Evolutionary conservation across 1,140 invertebrate species (phyloP).

Genomic region (Diprion similis): DNA sequence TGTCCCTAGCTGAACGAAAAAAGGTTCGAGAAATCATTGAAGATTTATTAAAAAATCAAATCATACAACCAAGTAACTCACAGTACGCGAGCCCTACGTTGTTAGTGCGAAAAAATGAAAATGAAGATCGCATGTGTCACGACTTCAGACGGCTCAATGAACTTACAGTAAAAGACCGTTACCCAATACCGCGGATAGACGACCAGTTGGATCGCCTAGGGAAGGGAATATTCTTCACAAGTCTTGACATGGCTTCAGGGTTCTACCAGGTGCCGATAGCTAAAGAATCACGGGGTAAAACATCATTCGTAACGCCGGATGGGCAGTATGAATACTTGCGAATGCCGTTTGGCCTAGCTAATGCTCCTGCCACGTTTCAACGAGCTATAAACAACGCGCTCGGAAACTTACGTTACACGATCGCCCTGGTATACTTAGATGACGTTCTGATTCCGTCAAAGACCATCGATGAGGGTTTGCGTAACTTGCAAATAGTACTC

Average conservation of each 20-base stretch:
- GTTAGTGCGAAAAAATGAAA: not conserved
- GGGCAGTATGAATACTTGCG: conserved; percentile 22
- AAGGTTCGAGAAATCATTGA: conserved; percentile 42
- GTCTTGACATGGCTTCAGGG: conserved; percentile 34
- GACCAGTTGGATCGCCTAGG: conserved; percentile 32
- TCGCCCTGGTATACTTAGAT: conserved; percentile 1
- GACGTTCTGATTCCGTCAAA: not conserved
- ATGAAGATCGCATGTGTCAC: conserved; percentile 10
- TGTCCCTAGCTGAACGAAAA: conserved; percentile 34
- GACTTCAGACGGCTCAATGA: conserved; percentile 20
- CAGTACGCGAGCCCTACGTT: not conserved
- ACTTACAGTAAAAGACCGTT: conserved; percentile 25
- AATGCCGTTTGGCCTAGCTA: conserved; percentile 24
- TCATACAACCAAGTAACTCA: not conserved
- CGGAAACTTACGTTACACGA: not conserved
- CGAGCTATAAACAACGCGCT: conserved; percentile 20
- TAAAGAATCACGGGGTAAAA: conserved; percentile 28
- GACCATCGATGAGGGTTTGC: conserved; percentile 8
- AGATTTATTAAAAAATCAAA: conserved; percentile 12
- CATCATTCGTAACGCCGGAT: conserved; percentile 28
- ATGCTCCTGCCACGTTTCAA: conserved; percentile 22
- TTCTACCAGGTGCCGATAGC: conserved; percentile 33
- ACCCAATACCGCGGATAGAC: conserved; percentile 46
- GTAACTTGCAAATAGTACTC: not conserved
- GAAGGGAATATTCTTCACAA: conserved; percentile 23